phyloP scores from a whole-genome alignment of 23 tunicate species.

The Phallusia fumigata region DNA sequence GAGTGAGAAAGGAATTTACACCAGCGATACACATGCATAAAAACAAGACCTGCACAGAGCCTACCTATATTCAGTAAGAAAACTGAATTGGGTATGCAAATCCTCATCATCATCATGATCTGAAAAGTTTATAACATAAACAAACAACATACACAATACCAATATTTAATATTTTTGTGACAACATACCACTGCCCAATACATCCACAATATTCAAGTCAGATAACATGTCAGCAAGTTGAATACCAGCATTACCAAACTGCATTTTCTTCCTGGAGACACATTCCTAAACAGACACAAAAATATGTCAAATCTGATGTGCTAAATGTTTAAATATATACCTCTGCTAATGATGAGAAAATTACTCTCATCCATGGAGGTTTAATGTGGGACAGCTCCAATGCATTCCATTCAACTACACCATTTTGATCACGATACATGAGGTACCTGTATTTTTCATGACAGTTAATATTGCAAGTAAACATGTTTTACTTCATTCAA shows the following conservation, averaged over 20 bases:
- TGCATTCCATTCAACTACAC: slow-evolving; percentile 44
- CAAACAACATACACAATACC: no score
- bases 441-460: slow-evolving; percentile 28
- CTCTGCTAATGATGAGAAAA: background rate
- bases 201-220: background rate
- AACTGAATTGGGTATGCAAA: background rate
- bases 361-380: slow-evolving; percentile 24
- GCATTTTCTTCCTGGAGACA: background rate
- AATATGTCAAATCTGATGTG: no score
- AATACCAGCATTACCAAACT: background rate
- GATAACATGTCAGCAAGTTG: background rate
- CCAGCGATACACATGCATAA: background rate
- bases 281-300: no score
- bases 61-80: background rate
- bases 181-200: background rate
- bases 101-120: background rate
- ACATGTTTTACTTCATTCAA: no score
- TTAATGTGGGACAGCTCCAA: slow-evolving; percentile 4
- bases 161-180: background rate
- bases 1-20: no score
- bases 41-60: background rate
- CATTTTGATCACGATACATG: slow-evolving; percentile 27
- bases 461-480: background rate
- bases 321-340: no score
- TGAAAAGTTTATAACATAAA: background rate